Evolutionary conservation across 2,113 vertebrate genomes (phyloP), one percentile per base, ranked within the genome.

Genomic region (Saguinus imperator): DNA sequence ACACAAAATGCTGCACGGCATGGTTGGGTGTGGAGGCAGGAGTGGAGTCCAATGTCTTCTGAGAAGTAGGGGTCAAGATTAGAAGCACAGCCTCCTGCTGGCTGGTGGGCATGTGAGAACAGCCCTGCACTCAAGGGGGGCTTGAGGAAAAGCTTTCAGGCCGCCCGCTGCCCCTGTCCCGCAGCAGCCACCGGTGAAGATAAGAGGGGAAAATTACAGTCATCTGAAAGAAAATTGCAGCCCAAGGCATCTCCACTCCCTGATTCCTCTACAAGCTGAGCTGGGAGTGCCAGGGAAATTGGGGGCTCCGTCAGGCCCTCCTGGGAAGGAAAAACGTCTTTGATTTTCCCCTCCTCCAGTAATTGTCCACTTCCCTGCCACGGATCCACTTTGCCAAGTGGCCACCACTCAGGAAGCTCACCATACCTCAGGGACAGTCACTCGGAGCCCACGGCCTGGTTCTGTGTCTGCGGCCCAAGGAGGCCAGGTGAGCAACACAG

Each of bases 101-200:
- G 64, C 72, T 11, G 37, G 52, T 5, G 6, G 72, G 79, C 72
- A 29, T 1, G 0, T 13, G 73, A 57, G 40, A 27, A 58, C 11
- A 11, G 16, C 68, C 61, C 48, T 58, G n/a, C 4, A 0, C 0
- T 27, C 17, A n/a, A 79, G 45, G 40, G 29, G 75, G 11, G 8
- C 77, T 27, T 1, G 16, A 10, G 13, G 27, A 73, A 23, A 8
- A 25, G 25, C 21, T 52, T n/a, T 45, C 40, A 25, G 0, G 2
- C 10, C 23, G 32, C 55, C 18, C 3, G 27, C 32, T 64, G 61
- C 27, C 61, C 27, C 61, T 64, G 27, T 83, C 35, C 3, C 2
- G 43, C 1, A 40, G 50, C 8, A 32, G 72, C 66, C 40, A 12
- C 50, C 1, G 10, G 43, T 0, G 16, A 85, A 43, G 52, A 35